Conservation (phyloP, 2,797 vertebrate genomes). For the Sebastes itinus region DNA sequence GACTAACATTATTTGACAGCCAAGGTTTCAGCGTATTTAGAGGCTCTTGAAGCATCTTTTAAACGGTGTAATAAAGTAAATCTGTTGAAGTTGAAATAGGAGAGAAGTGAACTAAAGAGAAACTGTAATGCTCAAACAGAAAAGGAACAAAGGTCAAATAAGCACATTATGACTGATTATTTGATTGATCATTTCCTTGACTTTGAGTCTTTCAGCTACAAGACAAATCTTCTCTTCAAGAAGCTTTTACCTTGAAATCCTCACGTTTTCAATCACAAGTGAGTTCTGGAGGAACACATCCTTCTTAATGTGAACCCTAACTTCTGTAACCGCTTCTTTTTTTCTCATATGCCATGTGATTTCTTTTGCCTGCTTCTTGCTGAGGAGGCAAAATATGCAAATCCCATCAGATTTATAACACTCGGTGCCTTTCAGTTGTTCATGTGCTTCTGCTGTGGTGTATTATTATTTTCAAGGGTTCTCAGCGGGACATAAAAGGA, state of each 20-base stretch:
- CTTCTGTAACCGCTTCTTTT: slow-evolving; percentile 49
- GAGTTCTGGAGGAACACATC: slow-evolving; percentile 52
- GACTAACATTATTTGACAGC: slow-evolving; percentile 39
- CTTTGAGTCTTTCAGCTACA: slow-evolving; percentile 40
- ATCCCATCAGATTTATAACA: slow-evolving; percentile 80
- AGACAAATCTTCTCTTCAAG: slow-evolving; percentile 21
- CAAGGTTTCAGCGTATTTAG: slow-evolving; percentile 5
- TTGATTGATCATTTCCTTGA: slow-evolving; percentile 52
- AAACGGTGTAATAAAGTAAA: slow-evolving; percentile 11
- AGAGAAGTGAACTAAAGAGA: slow-evolving; percentile 33
- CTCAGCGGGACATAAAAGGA: slow-evolving; percentile 79
- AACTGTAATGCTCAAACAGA: slow-evolving; percentile 17
- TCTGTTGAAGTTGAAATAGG: slow-evolving; percentile 30
- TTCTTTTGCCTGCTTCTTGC: slow-evolving; percentile 55
- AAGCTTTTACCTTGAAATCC: slow-evolving; percentile 51
- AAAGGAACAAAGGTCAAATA: slow-evolving; percentile 36
- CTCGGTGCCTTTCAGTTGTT: slow-evolving; percentile 69
- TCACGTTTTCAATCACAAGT: slow-evolving; percentile 49
- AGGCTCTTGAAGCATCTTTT: slow-evolving; percentile 23
- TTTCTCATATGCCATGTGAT: slow-evolving; percentile 53
- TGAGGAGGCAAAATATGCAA: slow-evolving; percentile 73
- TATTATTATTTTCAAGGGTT: slow-evolving; percentile 81
- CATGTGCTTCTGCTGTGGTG: slow-evolving; percentile 67
- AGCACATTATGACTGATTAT: slow-evolving; percentile 48
- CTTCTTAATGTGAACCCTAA: slow-evolving; percentile 49